Evolutionary conservation across 2,888 invertebrate genomes (phyloP), one percentile per base, ranked within the genome.

Genomic region (Catocala fraxini): DNA sequence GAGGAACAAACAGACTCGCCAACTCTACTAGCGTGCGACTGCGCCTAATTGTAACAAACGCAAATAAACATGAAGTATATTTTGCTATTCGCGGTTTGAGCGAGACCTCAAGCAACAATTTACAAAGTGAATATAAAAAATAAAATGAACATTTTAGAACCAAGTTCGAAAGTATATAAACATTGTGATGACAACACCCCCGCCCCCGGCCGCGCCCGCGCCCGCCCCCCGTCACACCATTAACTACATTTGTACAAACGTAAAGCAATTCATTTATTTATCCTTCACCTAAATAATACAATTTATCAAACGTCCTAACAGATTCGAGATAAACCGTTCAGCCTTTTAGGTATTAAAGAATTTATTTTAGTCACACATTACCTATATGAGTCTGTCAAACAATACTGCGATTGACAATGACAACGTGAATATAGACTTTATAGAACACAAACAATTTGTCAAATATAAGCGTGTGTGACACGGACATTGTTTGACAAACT

Each of bases 281-380:
- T 77, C 78, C 73, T 62, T 75, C 78, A 75, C 75, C 76, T 72
- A 75, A 68, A 71, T 61, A 35, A 75, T 67, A 72, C 67, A 75
- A 63, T 56, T 72, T 60, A 64, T 69, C 56, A 65, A 65, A 70
- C 62, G 56, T 63, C 57, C 57, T 59, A 62, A 66, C 67, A 74
- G 71, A 75, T 77, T 75, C 75, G 75, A 75, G 75, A 71, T 77
- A 71, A 74, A 74, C 63, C 69, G 39, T 75, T 77, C 74, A 75
- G 75, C 73, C 77, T 77, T 74, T 68, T 51, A 51, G 63, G 51
- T 73, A 51, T 59, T 61, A 56, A 47, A 68, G 34, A 59, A 55
- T 58, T 72, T 54, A 63, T 15, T 51, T 46, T 52, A 42, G 48
- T 49, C 63, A 56, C 46, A 63, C 25, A 43, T 5, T 13, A 46